Evolutionary conservation across 2,888 invertebrate species (phyloP).

Genomic region (Volucella bombylans): DNA sequence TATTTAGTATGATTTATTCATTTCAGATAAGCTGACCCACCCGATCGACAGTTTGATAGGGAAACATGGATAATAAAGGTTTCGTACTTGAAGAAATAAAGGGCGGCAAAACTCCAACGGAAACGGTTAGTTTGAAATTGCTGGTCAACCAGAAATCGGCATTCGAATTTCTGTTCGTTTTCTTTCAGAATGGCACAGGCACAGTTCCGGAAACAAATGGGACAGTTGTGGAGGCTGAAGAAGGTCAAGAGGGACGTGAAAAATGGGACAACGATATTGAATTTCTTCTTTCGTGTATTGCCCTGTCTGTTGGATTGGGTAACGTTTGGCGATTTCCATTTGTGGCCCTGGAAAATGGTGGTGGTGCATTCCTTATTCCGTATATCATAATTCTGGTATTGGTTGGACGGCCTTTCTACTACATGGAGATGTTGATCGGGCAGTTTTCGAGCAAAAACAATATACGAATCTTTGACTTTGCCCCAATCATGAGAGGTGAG

Average conservation of each 20-base stretch:
- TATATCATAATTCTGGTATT: conserved; percentile 86
- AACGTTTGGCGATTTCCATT: conserved; percentile 88
- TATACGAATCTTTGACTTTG: conserved; percentile 86
- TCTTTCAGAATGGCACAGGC: conserved; percentile 21
- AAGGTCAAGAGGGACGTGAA: conserved; percentile 75
- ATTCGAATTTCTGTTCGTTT: background rate
- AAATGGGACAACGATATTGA: conserved; percentile 86
- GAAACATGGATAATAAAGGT: conserved; percentile 64
- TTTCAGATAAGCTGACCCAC: conserved; percentile 50
- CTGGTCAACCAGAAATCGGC: too few relatives aligned
- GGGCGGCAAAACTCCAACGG: background rate
- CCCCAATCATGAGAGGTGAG: conserved; percentile 86
- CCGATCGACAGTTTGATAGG: conserved; percentile 12
- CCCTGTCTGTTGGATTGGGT: conserved; percentile 86
- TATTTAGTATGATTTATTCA: too few relatives aligned
- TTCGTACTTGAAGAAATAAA: conserved; percentile 49
- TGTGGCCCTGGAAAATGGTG: conserved; percentile 86
- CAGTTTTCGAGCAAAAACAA: conserved; percentile 88
- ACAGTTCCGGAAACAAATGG: conserved; percentile 19
- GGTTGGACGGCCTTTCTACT: conserved; percentile 88
- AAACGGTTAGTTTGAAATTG: conserved; percentile 25
- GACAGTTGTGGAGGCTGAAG: conserved; percentile 10
- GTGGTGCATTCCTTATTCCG: conserved; percentile 87
- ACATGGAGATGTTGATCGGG: conserved; percentile 88
- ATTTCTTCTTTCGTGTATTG: conserved; percentile 85